Evolutionary conservation across 2,113 vertebrate genomes (phyloP).

Genomic region (Pachycephala philippinensis): DNA sequence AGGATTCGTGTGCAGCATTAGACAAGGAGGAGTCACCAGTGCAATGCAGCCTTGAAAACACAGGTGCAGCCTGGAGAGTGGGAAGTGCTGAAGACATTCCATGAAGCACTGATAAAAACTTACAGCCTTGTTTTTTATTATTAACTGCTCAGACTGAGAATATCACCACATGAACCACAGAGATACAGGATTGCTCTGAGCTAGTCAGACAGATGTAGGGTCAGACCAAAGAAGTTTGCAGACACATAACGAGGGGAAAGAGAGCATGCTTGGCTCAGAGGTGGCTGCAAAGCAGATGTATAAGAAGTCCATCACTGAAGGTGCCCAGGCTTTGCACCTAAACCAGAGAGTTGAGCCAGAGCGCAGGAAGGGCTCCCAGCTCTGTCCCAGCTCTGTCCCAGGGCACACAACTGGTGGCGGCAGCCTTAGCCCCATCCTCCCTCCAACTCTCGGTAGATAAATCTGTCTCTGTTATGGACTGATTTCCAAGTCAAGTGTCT

Average conservation of each 20-base stretch:
- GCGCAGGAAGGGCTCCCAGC: background rate
- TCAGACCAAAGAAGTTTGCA: background rate
- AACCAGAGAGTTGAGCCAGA: fast-evolving
- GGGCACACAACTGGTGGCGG: fast-evolving
- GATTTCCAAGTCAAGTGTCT: background rate
- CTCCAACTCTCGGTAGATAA: background rate
- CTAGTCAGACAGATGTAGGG: background rate
- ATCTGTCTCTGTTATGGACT: background rate
- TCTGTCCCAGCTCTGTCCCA: background rate
- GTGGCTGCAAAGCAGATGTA: fast-evolving
- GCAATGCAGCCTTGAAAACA: background rate
- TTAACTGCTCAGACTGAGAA: background rate
- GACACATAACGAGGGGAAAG: background rate
- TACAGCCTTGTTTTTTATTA: background rate
- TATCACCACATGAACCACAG: fast-evolving
- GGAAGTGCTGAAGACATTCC: background rate
- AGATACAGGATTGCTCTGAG: background rate
- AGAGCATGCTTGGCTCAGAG: background rate
- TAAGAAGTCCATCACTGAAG: background rate
- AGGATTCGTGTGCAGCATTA: background rate
- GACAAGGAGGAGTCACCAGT: background rate
- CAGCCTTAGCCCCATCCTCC: background rate
- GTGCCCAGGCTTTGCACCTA: background rate
- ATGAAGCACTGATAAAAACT: background rate
- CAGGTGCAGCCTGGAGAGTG: background rate